phyloP scores from a whole-genome alignment of 2,888 invertebrate genomes.

The Tetragonula carbonaria region DNA sequence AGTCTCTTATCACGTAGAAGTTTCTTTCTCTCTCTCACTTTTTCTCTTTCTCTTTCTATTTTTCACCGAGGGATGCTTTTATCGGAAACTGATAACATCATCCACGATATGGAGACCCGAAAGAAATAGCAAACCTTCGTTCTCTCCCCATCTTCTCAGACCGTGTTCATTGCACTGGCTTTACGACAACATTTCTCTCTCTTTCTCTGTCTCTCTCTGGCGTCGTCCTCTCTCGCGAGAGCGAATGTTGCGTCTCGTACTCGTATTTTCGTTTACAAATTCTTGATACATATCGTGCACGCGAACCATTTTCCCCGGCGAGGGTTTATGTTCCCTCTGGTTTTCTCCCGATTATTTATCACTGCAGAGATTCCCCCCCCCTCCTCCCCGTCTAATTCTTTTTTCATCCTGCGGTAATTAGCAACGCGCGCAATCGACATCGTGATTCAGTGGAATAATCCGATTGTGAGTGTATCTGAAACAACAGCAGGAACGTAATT shows the following conservation, averaged over 20 bases:
- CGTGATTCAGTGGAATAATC: background rate
- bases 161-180: conserved; percentile 64
- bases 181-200: conserved; percentile 64
- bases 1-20: no score
- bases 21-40: no score
- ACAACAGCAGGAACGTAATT: no score
- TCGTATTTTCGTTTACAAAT: conserved; percentile 55
- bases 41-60: background rate
- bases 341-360: conserved; percentile 20
- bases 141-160: conserved; percentile 30
- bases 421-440: background rate
- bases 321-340: conserved; percentile 41
- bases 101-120: conserved; percentile 37
- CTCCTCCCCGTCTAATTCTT: conserved; percentile 20
- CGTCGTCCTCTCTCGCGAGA: conserved; percentile 23
- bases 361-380: background rate
- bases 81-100: conserved; percentile 72
- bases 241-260: conserved; percentile 24
- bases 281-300: conserved; percentile 33
- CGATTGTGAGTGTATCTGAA: no score
- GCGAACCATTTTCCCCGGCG: conserved; percentile 22
- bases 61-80: conserved; percentile 55
- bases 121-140: conserved; percentile 25
- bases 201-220: conserved; percentile 45
- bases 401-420: background rate